A percentile compares a stretch with the other conserved stretches of the same genome.
These are phyloP conservation scores for Drosophila arizonae DNA, from an alignment of 1,140 invertebrate species.

Conservation along the genomic window DNA sequence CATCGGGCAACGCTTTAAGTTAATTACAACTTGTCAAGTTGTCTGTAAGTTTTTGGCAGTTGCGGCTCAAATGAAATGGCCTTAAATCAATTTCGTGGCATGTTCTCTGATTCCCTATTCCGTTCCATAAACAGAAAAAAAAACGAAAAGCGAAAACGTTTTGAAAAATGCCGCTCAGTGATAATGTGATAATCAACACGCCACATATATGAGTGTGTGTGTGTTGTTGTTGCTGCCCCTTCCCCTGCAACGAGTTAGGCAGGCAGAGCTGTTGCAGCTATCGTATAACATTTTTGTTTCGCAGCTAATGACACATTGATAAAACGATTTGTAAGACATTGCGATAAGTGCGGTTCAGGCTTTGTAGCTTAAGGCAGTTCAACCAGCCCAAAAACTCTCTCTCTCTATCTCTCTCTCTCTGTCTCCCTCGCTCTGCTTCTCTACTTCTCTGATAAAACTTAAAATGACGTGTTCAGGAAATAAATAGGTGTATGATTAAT, in stretches of 20 bases:
- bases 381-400: conserved; percentile 11
- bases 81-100: conserved; percentile 73
- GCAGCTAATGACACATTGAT: conserved; percentile 76
- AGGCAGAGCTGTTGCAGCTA: conserved; percentile 32
- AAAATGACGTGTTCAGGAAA: conserved; percentile 13
- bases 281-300: conserved; percentile 72
- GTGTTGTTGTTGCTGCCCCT: conserved; percentile 11
- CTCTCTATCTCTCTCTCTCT: not conserved
- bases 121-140: conserved; percentile 13
- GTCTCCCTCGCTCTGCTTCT: not conserved
- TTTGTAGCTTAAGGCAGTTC: conserved; percentile 65
- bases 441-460: not conserved
- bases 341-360: conserved; percentile 77
- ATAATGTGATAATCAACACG: conserved; percentile 71
- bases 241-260: conserved; percentile 4
- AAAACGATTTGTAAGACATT: conserved; percentile 82
- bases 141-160: conserved; percentile 25
- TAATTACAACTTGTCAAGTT: conserved; percentile 73
- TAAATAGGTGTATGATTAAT: not conserved
- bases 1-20: conserved; percentile 66
- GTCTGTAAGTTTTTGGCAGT: conserved; percentile 56
- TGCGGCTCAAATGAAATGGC: conserved; percentile 56
- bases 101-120: conserved; percentile 50
- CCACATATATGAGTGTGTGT: conserved; percentile 61
- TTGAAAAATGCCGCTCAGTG: conserved; percentile 64